Conservation (phyloP, 2,888 invertebrate genomes). For the Phlogophora meticulosa region DNA sequence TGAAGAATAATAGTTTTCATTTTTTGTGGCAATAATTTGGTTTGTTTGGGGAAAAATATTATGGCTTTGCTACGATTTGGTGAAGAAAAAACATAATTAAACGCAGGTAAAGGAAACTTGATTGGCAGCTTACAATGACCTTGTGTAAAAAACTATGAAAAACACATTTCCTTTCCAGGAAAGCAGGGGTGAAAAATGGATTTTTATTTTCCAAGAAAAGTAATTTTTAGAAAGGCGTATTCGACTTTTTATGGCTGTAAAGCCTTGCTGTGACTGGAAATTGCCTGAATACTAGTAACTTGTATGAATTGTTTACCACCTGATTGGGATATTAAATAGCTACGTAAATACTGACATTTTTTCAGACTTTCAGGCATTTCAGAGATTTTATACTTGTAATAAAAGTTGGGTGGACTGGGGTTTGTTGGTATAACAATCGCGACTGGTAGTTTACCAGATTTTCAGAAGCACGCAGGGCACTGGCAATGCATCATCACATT, state of each 20-base stretch:
- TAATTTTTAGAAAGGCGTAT: background rate
- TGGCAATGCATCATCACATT: too few species aligned
- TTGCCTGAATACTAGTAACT: background rate
- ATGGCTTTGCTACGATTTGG: conserved; percentile 17
- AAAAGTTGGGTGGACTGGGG: too few species aligned
- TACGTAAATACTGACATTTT: too few species aligned
- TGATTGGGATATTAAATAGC: background rate
- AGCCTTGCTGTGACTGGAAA: too few species aligned
- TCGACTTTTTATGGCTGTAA: background rate
- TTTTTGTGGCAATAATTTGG: conserved; percentile 65
- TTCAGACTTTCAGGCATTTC: too few species aligned
- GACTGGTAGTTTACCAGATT: too few species aligned
- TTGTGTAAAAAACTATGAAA: conserved; percentile 12
- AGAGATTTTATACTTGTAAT: too few species aligned
- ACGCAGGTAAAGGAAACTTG: conserved; percentile 18
- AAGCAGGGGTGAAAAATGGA: conserved; percentile 28
- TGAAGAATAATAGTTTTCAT: conserved; percentile 27
- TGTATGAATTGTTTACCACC: background rate
- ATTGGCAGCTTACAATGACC: conserved; percentile 37
- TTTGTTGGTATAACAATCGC: too few species aligned
- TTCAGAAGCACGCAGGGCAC: too few species aligned
- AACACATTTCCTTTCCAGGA: conserved; percentile 22
- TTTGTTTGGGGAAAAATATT: conserved; percentile 64
- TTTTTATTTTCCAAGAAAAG: conserved; percentile 23
- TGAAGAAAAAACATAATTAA: conserved; percentile 49